phyloP scores from a whole-genome alignment of 2,113 vertebrate species.

The Chamaea fasciata region DNA sequence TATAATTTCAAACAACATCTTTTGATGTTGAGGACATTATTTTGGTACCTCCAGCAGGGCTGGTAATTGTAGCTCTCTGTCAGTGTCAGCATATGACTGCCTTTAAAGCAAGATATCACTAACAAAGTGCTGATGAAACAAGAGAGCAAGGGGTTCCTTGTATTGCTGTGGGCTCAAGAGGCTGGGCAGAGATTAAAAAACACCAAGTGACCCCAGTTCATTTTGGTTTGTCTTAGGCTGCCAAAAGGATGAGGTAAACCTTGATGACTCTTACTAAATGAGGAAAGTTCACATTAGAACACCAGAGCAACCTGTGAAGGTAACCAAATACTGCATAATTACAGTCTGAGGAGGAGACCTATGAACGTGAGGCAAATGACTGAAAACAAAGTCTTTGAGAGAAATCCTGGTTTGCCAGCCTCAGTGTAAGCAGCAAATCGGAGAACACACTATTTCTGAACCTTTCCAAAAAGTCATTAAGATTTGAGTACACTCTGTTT shows the following conservation, averaged over 20 bases:
- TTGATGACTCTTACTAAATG: neutral
- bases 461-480: neutral
- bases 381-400: neutral
- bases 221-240: neutral
- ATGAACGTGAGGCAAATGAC: neutral
- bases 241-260: neutral
- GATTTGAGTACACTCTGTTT: neutral
- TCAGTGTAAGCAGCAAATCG: neutral
- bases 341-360: neutral
- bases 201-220: neutral
- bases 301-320: neutral
- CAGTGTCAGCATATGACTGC: neutral
- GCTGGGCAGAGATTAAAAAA: neutral
- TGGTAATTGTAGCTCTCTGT: neutral
- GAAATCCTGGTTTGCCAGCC: neutral
- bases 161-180: neutral
- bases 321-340: neutral
- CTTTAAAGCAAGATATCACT: neutral
- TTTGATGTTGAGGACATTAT: conserved; percentile 33
- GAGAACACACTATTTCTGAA: neutral
- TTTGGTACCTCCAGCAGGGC: conserved; percentile 5
- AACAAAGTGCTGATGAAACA: neutral
- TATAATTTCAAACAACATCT: conserved; percentile 35
- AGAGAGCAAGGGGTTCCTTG: neutral
- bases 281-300: neutral